Percentiles rank a stretch among this genome's conserved stretches.
Conservation (phyloP, 2,888 invertebrate species). For the Metallyticus violacea region DNA sequence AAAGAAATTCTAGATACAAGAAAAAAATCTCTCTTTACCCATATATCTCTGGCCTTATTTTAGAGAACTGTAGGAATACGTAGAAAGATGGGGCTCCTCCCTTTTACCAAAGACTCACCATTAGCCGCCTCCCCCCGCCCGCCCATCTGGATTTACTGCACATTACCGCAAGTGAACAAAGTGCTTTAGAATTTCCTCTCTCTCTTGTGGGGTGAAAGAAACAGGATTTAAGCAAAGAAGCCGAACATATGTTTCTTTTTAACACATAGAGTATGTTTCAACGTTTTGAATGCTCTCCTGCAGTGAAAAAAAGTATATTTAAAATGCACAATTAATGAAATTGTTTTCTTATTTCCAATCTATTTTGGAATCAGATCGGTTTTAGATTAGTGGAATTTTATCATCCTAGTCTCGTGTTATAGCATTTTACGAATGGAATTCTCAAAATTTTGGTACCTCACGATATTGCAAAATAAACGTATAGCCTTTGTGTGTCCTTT, state of each 20-base stretch:
- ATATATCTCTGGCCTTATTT: neutral
- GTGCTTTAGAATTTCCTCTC: neutral
- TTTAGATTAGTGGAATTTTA: too few species aligned
- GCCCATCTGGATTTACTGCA: neutral
- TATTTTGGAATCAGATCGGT: too few species aligned
- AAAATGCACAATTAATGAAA: too few species aligned
- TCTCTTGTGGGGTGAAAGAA: neutral
- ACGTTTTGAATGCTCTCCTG: neutral
- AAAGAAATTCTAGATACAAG: neutral
- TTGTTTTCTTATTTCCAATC: too few species aligned
- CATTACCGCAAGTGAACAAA: neutral
- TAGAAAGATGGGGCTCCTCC: too few species aligned
- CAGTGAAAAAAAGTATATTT: neutral
- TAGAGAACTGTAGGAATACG: neutral
- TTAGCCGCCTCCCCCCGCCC: neutral
- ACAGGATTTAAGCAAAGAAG: neutral
- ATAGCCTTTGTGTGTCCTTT: too few species aligned
- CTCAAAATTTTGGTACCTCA: too few species aligned
- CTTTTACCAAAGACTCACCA: neutral
- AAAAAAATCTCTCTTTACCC: neutral
- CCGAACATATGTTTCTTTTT: neutral
- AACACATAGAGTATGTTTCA: neutral
- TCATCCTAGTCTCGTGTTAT: too few species aligned
- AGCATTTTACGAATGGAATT: too few species aligned
- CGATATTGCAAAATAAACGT: too few species aligned